A percentile compares a stretch with the other conserved stretches of the same genome.
phyloP scores from a whole-genome alignment of 2,797 vertebrate genomes.

The Periophthalmus magnuspinnatus region DNA sequence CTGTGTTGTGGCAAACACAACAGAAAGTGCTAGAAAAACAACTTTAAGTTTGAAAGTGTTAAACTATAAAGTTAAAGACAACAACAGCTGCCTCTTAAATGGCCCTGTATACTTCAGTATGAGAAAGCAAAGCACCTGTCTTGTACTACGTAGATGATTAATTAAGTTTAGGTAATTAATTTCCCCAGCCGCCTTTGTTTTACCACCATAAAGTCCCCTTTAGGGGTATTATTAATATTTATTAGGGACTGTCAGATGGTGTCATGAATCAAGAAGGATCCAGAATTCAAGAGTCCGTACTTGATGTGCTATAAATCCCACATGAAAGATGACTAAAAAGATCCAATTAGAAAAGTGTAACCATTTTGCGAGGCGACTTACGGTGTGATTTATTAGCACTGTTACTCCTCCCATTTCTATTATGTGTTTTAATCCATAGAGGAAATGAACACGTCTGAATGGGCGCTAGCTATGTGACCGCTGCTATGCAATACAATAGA shows the following conservation, averaged over 20 bases:
- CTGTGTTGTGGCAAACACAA: not conserved
- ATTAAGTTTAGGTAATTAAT: conserved; percentile 57
- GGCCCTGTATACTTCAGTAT: not conserved
- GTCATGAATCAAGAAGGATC: conserved; percentile 67
- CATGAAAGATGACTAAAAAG: conserved; percentile 50
- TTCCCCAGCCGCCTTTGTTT: conserved; percentile 50
- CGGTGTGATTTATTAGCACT: conserved; percentile 51
- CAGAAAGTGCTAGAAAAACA: not conserved
- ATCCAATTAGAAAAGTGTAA: conserved; percentile 58
- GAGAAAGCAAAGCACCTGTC: conserved; percentile 1
- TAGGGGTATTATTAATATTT: conserved; percentile 70
- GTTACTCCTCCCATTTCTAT: conserved; percentile 45
- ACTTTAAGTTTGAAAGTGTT: not conserved
- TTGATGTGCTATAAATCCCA: conserved; percentile 65
- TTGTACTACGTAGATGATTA: conserved; percentile 41
- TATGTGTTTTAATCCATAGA: conserved; percentile 47
- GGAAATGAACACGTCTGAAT: conserved; percentile 60
- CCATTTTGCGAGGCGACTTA: conserved; percentile 43
- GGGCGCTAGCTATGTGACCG: conserved; percentile 37
- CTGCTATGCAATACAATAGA: conserved; percentile 54
- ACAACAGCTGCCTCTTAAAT: conserved; percentile 4
- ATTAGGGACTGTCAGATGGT: conserved; percentile 59
- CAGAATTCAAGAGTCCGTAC: conserved; percentile 45
- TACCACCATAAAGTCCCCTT: conserved; percentile 41
- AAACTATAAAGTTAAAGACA: conserved; percentile 4